Evolutionary conservation across 2,797 vertebrate species (phyloP), one percentile per base, ranked within the genome.

Genomic region (Catamblyrhynchus diadema): DNA sequence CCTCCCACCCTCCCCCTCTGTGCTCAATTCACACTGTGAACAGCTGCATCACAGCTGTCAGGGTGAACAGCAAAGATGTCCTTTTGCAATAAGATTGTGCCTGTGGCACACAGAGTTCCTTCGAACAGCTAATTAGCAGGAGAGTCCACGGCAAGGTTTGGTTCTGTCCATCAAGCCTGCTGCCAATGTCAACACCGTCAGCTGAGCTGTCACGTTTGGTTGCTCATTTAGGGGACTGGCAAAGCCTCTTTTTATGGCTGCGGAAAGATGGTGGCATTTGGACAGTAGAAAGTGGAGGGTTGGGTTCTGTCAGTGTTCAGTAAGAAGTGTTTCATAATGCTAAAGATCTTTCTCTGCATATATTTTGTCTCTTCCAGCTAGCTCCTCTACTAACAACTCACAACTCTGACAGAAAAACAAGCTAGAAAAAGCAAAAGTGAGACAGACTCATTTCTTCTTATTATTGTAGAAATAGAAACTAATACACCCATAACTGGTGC

Each of bases 51-150:
- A 87, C 96, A 97, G 94, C 96, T 98, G 97, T 98, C 98, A 98
- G 79, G 82, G 86, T 88, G 96, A 97, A 95, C 6, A n/a, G 96
- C 89, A 97, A 98, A 98, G 96, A 98, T 98, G 97, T 98, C 97
- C 96, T 96, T 97, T 95, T 97, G 97, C 83, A 96, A 98, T 98
- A 98, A 98, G 96, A 94, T 89, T 96, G 87, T 94, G 97, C 96
- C 98, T 98, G 98, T 98, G 98, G 98, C 98, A 98, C 98, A 98
- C 96, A 97, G 92, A 98, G 98, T 97, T 98, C 96, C 96, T 98
- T 98, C 98, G 91, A 98, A 98, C 98, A 98, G 98, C 98, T 99
- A 98, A 99, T 99, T 99, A 99, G 98, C 56, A 88, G 96, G 94
- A 94, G 62, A 89, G 97, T 98, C 97, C 98, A 98, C 93, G 48